A percentile compares a stretch with the other conserved stretches of the same genome.
These are phyloP conservation scores for Esox lucius DNA, from an alignment of 2,797 vertebrate genomes.

Conservation along the genomic window DNA sequence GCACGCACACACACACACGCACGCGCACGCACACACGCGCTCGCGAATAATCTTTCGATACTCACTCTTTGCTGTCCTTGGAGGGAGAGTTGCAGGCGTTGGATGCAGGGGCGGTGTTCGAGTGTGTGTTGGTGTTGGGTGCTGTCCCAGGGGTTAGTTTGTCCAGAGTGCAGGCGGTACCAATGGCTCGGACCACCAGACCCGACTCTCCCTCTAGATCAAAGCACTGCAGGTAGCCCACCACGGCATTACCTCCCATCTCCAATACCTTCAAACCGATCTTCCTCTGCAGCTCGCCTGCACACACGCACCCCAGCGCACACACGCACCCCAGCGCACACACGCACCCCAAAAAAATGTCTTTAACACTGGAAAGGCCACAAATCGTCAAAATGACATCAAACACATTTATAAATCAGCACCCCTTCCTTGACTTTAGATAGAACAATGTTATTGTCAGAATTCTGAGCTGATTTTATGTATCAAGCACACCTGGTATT, in stretches of 20 bases:
- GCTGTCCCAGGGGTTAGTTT: constrained; percentile 82
- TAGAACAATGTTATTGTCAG: no score
- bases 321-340: constrained; percentile 1
- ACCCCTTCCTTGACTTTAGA: no score
- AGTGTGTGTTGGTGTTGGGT: constrained; percentile 65
- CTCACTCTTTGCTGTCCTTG: constrained; percentile 99
- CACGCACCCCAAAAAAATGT: neutral
- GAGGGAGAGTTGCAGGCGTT: constrained; percentile 92
- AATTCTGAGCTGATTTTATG: no score
- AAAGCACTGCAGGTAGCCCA: constrained; percentile 97
- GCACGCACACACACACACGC: constrained; percentile 41
- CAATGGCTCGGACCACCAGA: constrained; percentile 95
- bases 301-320: constrained; percentile 6
- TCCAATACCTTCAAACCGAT: constrained; percentile 97
- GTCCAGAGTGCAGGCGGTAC: constrained; percentile 96
- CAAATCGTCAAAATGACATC: no score
- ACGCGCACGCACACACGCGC: constrained; percentile 44
- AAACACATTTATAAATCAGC: no score
- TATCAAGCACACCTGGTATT: no score
- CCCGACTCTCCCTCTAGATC: constrained; percentile 98
- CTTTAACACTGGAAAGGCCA: no score
- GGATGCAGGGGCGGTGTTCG: constrained; percentile 68
- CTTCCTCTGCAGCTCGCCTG: constrained; percentile 97
- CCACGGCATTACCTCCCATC: constrained; percentile 97
- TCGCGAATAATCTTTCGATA: constrained; percentile 71